phyloP scores from a whole-genome alignment of 1,140 invertebrate species.

The Dreissena polymorpha region DNA sequence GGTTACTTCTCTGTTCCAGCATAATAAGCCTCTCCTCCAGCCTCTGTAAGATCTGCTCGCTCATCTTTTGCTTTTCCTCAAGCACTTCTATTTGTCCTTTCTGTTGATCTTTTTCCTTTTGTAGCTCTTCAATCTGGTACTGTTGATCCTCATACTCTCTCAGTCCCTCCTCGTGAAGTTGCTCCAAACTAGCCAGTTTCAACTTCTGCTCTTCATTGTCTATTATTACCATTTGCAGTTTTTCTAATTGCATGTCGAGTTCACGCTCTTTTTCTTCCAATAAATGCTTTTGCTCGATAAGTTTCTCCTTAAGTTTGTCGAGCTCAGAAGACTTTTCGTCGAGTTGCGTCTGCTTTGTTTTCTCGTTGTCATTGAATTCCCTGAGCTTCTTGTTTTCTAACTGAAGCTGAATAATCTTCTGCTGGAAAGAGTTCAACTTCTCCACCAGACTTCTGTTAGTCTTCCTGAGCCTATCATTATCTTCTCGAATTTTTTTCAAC shows the following conservation, averaged over 20 bases:
- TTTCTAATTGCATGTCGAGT: conserved; percentile 61
- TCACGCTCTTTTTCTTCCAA: conserved; percentile 63
- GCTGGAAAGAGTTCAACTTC: conserved; percentile 66
- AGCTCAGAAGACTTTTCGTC: conserved; percentile 59
- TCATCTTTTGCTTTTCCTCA: conserved; percentile 60
- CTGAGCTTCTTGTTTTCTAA: conserved; percentile 65
- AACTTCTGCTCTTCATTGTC: conserved; percentile 60
- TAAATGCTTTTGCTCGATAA: conserved; percentile 60
- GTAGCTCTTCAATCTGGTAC: conserved; percentile 59
- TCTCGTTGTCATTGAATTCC: conserved; percentile 60
- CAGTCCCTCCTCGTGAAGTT: conserved; percentile 61
- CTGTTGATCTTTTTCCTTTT: conserved; percentile 59
- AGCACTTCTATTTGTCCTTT: conserved; percentile 58
- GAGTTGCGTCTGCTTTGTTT: conserved; percentile 58
- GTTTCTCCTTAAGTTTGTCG: conserved; percentile 58
- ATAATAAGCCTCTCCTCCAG: conserved; percentile 60
- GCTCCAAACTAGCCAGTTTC: conserved; percentile 60
- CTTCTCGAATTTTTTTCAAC: conserved; percentile 60
- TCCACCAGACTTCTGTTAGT: conserved; percentile 65
- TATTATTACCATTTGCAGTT: conserved; percentile 58
- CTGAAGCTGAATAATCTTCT: conserved; percentile 65
- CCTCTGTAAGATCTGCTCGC: conserved; percentile 56
- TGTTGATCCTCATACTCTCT: conserved; percentile 62
- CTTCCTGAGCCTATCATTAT: conserved; percentile 65
- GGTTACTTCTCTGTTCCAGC: conserved; percentile 44